phyloP scores from a whole-genome alignment of 2,797 vertebrate species.

The Trichosurus vulpecula region DNA sequence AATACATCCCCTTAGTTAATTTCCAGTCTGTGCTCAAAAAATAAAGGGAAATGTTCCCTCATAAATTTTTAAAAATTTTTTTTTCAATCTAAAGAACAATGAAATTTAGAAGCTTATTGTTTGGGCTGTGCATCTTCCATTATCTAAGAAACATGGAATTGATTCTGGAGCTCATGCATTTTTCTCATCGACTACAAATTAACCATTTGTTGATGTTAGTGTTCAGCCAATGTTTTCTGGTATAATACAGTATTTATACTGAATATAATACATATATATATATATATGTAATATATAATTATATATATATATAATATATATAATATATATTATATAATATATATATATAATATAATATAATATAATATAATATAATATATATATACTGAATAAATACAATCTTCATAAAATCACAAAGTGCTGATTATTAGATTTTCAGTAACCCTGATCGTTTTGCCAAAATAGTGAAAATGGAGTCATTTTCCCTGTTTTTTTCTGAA shows the following conservation, averaged over 20 bases:
- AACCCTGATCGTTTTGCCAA: background rate
- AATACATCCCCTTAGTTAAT: slow-evolving; percentile 41
- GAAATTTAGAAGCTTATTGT: slow-evolving; percentile 16
- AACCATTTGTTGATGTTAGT: slow-evolving; percentile 31
- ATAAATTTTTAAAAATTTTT: slow-evolving; percentile 29
- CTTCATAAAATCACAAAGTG: background rate
- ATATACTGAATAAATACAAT: background rate
- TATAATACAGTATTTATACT: background rate
- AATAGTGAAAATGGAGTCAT: slow-evolving; percentile 12
- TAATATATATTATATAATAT: too few species aligned
- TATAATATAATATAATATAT: too few species aligned
- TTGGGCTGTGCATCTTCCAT: background rate
- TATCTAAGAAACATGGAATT: slow-evolving; percentile 3
- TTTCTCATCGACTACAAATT: slow-evolving; percentile 39
- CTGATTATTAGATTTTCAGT: background rate
- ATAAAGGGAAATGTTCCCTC: background rate
- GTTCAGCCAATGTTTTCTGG: slow-evolving; percentile 1
- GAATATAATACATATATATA: too few species aligned
- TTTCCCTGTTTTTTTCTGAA: background rate
- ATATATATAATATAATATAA: too few species aligned
- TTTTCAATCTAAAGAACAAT: slow-evolving; percentile 34
- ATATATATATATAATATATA: too few species aligned
- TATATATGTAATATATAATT: too few species aligned
- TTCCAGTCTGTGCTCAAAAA: slow-evolving; percentile 32
- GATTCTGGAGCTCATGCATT: background rate